Base-by-base conservation (phyloP, 1,140 invertebrate genomes). In the Bombus waltoni region DNA sequence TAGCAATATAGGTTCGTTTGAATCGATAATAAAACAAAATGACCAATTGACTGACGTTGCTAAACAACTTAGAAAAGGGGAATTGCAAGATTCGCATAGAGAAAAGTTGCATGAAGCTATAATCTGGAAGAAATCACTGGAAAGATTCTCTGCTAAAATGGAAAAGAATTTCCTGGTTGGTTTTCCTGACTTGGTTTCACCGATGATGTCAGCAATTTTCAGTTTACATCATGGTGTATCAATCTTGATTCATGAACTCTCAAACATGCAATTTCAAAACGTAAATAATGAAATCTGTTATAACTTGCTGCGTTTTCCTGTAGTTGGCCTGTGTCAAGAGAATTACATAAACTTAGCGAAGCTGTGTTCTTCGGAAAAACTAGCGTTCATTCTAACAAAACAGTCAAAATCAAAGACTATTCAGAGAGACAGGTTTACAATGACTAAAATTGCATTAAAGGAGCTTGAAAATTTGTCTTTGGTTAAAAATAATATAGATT, bases 161-260 rank as follows among this genome's bases (percentile, higher is more conserved):
- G 94, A 96, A 44, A 91, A 87, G n/a, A 91, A 93, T 15, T 97
- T 96, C 89, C 93, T 96, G 3, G 91, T 95, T 13, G 96, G 95
- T 28, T 97, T 97, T 92, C 97, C 97, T 1, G 97, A 98, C 91
- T 94, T 98, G 32, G 95, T 97, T 1, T 94, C 96, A 66, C 97
- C 97, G 3, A 91, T 97, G 28, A 93, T 97, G 15, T 93, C 94
- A 78, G 96, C 96, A 2, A 79, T 97, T 11, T 95, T 95, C 3
- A 96, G 97, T 93, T 95, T 97, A 81, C 94, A 95, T 44, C 96
- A 96, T 76, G 96, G 96, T 22, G 92, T 96, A 44, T 94, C 94
- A 35, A 91, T 96, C 57, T 85, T 97, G 40, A 95, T 94, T 13
- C 95, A 95, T 83, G 91, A 93, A 93, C 65, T 90, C 92, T 70